phyloP scores from a whole-genome alignment of 2,888 invertebrate genomes.

The Mythimna ferrago region DNA sequence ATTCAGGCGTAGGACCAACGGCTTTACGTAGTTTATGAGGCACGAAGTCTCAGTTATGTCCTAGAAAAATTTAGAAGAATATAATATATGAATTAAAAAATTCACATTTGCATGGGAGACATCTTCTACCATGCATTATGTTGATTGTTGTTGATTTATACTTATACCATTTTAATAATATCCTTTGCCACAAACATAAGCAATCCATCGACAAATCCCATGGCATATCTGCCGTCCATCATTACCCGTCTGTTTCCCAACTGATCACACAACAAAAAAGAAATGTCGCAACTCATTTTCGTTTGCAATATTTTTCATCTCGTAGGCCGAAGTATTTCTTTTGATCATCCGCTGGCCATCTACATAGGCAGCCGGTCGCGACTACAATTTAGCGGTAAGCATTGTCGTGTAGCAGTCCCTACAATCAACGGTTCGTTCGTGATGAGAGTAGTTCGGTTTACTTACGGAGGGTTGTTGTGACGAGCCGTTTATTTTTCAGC shows the following conservation, averaged over 20 bases:
- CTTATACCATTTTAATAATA: too few species aligned
- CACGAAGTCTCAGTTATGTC: too few species aligned
- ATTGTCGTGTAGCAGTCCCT: conserved; percentile 54
- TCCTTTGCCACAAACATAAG: too few species aligned
- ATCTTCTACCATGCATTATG: too few species aligned
- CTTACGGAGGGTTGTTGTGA: conserved; percentile 32
- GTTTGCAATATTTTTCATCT: conserved; percentile 31
- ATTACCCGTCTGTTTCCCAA: background rate
- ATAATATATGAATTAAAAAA: too few species aligned
- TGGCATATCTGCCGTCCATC: too few species aligned
- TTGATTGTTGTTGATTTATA: too few species aligned
- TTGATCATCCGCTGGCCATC: conserved; percentile 53
- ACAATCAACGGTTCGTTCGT: conserved; percentile 57
- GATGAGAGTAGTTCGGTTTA: conserved; percentile 61
- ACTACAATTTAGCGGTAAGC: conserved; percentile 62
- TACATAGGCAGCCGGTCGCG: conserved; percentile 43
- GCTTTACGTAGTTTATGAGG: too few species aligned
- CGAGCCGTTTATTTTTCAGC: conserved; percentile 10
- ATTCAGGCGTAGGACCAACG: too few species aligned
- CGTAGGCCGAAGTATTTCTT: conserved; percentile 27
- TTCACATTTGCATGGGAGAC: too few species aligned
- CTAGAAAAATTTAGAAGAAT: too few species aligned
- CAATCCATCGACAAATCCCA: too few species aligned
- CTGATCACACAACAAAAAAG: background rate
- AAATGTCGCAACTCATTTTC: conserved; percentile 6